Conservation (phyloP, 2,797 vertebrate species). For the Liasis olivaceus region DNA sequence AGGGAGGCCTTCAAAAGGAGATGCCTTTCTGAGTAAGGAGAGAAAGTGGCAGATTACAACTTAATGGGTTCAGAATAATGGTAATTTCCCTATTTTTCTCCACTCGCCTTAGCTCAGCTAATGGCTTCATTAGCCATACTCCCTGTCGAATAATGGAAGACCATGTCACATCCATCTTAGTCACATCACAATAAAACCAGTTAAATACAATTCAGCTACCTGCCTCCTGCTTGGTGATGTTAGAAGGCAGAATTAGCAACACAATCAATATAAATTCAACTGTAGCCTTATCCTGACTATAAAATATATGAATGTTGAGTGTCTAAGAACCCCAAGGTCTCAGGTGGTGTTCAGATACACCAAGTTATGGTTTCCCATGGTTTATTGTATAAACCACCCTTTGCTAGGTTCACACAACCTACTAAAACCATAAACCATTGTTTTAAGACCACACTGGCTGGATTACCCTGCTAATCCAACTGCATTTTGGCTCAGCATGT, state of each 20-base stretch:
- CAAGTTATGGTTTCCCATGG: neutral
- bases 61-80: conserved; percentile 86
- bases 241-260: conserved; percentile 69
- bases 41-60: conserved; percentile 83
- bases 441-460: neutral
- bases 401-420: neutral
- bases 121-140: conserved; percentile 88
- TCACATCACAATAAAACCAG: conserved; percentile 83
- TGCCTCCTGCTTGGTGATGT: conserved; percentile 68
- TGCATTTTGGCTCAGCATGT: neutral
- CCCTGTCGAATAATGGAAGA: conserved; percentile 78
- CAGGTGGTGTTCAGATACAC: neutral
- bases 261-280: conserved; percentile 64
- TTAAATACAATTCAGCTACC: conserved; percentile 79
- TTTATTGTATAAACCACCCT: neutral
- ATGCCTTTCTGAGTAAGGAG: conserved; percentile 79
- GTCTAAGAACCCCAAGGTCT: conserved; percentile 24
- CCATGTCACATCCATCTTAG: conserved; percentile 83
- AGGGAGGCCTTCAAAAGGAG: conserved; percentile 81
- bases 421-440: neutral
- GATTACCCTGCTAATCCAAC: neutral
- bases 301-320: conserved; percentile 53
- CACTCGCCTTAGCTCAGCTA: conserved; percentile 83
- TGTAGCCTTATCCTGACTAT: conserved; percentile 63
- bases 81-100: conserved; percentile 84